Base-by-base conservation (phyloP, 2,888 invertebrate species). In the Hybos culiciformis region DNA sequence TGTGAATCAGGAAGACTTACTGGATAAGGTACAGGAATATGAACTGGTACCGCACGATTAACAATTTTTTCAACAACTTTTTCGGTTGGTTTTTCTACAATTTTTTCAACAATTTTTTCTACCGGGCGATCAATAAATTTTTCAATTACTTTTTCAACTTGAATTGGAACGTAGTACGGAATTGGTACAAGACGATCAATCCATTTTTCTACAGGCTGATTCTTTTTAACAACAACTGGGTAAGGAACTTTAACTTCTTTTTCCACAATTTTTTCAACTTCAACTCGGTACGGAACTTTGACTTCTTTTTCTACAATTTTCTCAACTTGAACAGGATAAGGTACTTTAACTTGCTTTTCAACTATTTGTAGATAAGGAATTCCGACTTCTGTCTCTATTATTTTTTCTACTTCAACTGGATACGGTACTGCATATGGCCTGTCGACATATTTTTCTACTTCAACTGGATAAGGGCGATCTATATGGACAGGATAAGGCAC, bases 171-270 rank as follows among this genome's bases (percentile, higher is more conserved):
- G n/a, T 9, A n/a, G 12, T 29, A 26, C 12, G n/a, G n/a, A n/a
- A n/a, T n/a, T 0, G 67, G 61, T 43, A 69, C 69, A 0, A 66
- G 66, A 1, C 61, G 59, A 50, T 63, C 62, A 1, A 67, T 55
- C 26, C 57, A 54, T 46, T 55, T 54, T 50, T 71, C 72, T 1
- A 71, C 66, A 3, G 49, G 33, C 44, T 58, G 59, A 44, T 62
- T 58, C 12, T 32, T 14, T 8, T 31, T 31, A n/a, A 31, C 14
- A 3, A 32, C 32, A 1, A 60, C 52, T 0, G 70, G 67, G 45
- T 69, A 71, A 0, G 73, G 71, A 12, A 72, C 65, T 1, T 69
- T 62, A 1, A 75, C 69, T 2, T 73, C 71, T 50, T 74, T 77
- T 52, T 79, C 77, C 0, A 80, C 70, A 24, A 78, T 66, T 42